Base-by-base conservation (phyloP, 2,113 vertebrate genomes). In the Myotis yumanensis region DNA sequence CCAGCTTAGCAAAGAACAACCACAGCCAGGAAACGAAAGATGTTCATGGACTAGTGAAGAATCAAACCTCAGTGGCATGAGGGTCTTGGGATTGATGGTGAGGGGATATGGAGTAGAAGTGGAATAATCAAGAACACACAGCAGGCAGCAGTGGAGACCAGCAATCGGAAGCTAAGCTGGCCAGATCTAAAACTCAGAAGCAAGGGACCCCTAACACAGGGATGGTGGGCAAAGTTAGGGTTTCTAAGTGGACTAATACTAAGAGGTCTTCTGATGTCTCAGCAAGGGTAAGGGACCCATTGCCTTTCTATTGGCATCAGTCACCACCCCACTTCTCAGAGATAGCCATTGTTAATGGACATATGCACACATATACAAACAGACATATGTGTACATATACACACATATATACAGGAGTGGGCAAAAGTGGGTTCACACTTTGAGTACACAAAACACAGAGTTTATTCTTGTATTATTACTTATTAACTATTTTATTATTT, bases 1-100 rank as follows among this genome's bases (percentile, higher is more conserved):
- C 66, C 25, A 66, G 11, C n/a, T 80, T 94, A 71, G 73, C 84
- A 93, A 73, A 93, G 76, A 91, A 84, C 28, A 75, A 35, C 18
- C 32, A 16, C 12, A 92, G 84, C 66, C 71, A 90, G 71, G 68
- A 92, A 90, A 57, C 25, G 69, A 90, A 93, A 54, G 54, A 25
- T 57, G 9, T 25, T 89, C 32, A 46, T 9, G 3, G 30, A 52
- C 40, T 77, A 66, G 12, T 81, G 40, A 90, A 91, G 37, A 83
- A 54, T 79, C 37, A 73, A 69, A 69, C 5, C 12, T 40, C 54
- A 77, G 18, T 37, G 25, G 22, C n/a, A 0, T 22, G 80, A 86
- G 23, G 4, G 4, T 11, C 51, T 77, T 17, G 5, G 71, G 20
- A 16, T 20, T 32, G 64, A 37, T 20, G 37, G 17, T 52, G 25